Base-by-base conservation (phyloP, 2,797 vertebrate species). In the Myotis pilosus region DNA sequence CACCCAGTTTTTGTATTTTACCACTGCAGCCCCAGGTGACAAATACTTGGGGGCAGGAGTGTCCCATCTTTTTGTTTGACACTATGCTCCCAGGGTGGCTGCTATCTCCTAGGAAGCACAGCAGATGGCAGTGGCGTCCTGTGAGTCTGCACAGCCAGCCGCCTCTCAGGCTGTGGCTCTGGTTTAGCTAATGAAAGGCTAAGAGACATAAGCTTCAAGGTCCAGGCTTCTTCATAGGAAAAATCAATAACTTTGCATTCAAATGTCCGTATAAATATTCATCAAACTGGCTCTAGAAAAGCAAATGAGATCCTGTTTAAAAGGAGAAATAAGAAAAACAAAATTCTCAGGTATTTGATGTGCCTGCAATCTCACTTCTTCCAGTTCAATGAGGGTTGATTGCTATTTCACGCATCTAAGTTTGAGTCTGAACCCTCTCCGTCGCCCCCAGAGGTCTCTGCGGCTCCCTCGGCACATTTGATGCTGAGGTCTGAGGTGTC, bases 111-210 rank as follows among this genome's bases (percentile, higher is more conserved):
- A 19, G 55, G 28, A 22, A 36, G 92, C n/a, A 62, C 96, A 95
- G 94, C 82, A 96, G 96, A 82, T 86, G 97, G 97, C 96, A 96
- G 92, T 89, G 86, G 36, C 28, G 60, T 53, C 28, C 92, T 44
- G 22, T 44, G 68, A 76, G 22, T 60, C 41, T 15, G 22, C 53
- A n/a, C 33, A 16, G 30, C 15, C 53, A 15, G 53, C 9, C 0
- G 1, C 68, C 47, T 25, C 23, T 44, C 71, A 38, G 28, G 5
- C 53, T 28, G 13, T 8, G 41, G 41, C 25, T 94, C 69, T 10
- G 41, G 86, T 36, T 81, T 20, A 64, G 71, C 8, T 10, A n/a
- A 89, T 5, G 19, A 1, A 36, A 41, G 92, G n/a, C 78, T 51
- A 41, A 68, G 36, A 62, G 60, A 85, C 2, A 17, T 10, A 55